Evolutionary conservation across 2,113 vertebrate species (phyloP).

Genomic region (Vombatus ursinus): DNA sequence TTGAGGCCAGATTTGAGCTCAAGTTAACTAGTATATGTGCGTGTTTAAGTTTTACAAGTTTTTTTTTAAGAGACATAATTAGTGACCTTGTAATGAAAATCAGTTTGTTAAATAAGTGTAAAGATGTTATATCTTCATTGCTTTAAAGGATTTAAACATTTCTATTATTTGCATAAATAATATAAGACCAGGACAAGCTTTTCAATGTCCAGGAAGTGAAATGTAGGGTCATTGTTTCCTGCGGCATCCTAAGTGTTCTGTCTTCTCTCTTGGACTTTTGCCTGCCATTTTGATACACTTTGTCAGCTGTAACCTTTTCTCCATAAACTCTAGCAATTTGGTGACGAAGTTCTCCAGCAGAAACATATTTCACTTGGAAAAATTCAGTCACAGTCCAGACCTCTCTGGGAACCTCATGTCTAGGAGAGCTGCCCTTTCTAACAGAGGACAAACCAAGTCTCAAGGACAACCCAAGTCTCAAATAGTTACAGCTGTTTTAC

Average conservation of each 20-base stretch:
- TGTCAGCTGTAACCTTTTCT: neutral
- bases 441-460: neutral
- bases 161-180: neutral
- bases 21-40: neutral
- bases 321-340: neutral
- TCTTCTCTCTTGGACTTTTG: neutral
- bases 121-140: neutral
- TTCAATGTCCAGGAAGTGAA: neutral
- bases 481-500: neutral
- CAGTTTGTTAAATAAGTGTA: neutral
- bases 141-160: neutral
- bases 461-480: neutral
- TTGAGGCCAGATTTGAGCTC: neutral
- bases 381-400: neutral
- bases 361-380: slow-evolving; percentile 2
- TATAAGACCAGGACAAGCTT: neutral
- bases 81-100: neutral
- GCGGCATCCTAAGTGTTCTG: neutral
- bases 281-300: neutral
- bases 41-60: neutral
- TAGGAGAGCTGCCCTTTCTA: neutral
- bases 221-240: neutral
- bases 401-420: neutral
- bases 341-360: neutral
- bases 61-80: neutral